Conservation (phyloP, 2,113 vertebrate genomes). For the Stigmatopora nigra region DNA sequence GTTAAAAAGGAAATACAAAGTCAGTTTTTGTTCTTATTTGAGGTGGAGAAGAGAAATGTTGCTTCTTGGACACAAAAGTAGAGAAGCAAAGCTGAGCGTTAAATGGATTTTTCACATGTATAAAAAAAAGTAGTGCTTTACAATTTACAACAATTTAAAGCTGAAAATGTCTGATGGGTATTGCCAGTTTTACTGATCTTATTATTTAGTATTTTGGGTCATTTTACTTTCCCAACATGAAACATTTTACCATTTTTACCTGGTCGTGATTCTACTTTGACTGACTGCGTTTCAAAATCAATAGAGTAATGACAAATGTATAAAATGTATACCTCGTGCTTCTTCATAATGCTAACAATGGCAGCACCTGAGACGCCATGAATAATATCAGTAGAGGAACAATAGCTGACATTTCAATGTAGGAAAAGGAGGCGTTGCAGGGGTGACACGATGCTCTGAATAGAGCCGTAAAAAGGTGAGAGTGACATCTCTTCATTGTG, state of each 20-base stretch:
- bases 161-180: not conserved
- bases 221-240: not conserved
- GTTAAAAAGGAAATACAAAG: not conserved
- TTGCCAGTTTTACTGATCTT: not conserved
- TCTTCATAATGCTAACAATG: not conserved
- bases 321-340: not conserved
- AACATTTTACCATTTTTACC: not conserved
- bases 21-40: not conserved
- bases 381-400: not conserved
- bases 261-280: not conserved
- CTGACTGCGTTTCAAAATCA: not conserved
- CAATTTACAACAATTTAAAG: not conserved
- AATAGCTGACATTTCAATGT: not conserved
- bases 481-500: conserved; percentile 3
- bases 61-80: not conserved
- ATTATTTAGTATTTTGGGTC: not conserved
- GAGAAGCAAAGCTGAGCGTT: not conserved
- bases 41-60: not conserved
- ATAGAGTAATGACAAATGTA: not conserved
- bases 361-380: not conserved
- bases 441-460: not conserved
- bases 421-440: not conserved
- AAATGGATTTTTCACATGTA: not conserved
- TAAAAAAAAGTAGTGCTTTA: not conserved
- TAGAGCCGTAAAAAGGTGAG: not conserved